Base-by-base conservation (phyloP, 1,140 invertebrate genomes). In the Coboldia fuscipes region DNA sequence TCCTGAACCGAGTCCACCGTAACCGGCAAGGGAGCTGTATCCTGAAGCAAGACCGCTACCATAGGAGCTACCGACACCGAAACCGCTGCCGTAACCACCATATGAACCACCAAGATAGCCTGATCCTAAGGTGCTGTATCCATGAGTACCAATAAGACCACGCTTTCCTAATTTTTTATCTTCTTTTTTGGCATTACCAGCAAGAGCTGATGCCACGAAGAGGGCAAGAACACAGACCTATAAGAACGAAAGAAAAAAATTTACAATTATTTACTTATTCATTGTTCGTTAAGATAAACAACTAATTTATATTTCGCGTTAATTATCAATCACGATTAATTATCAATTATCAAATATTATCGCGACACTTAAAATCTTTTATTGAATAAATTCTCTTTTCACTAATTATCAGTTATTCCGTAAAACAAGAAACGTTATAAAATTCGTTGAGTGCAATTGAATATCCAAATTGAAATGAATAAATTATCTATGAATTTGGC, bases 201-300 rank as follows among this genome's bases (percentile, higher is more conserved):
- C 61, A 52, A 64, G 61, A 33, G 61, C 62, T 40, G 64, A 70
- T 50, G 71, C 63, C 57, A 80, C 67, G 58, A 72, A 68, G 57
- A 78, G 63, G 59, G 76, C 58, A 54, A 66, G 65, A 58, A 74
- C 51, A 46, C 62, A 67, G 47, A 77, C 56, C 75, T 80, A 62
- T 14, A 58, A 68, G n/a, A n/a, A n/a, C 47, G 30, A 50, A 50
- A 46, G 39, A 43, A 41, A 31, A 17, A 30, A 35, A 35, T 31
- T 21, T 19, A n/a, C n/a, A 14, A 15, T 17, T 13, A 21, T 30
- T 23, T 42, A 39, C 13, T 15, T 30, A 10, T 33, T 33, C 19
- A 20, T 33, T 14, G 24, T n/a, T n/a, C 12, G 24, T 33, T 33
- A 20, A 4, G 22, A 20, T 31, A 21, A 4, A 18, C 3, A 4